Evolutionary conservation across 2,797 vertebrate genomes (phyloP), one percentile per base, ranked within the genome.

Genomic region (Sebastes iracundus): DNA sequence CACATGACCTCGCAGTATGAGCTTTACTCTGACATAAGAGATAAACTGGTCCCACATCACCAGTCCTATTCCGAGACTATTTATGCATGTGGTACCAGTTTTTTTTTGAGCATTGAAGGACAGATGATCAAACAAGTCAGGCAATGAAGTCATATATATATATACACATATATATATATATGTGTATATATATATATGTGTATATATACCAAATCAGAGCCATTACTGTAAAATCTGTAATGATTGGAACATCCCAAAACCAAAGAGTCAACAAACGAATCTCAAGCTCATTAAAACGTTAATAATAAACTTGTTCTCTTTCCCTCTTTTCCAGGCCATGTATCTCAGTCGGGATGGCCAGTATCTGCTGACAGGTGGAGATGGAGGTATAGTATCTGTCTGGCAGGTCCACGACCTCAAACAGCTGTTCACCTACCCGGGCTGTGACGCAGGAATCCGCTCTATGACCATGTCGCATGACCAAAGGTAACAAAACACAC

Each of bases 391-490:
- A 5, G 93, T 99, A 53, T 96, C 96, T 58, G 96, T 99, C 22
- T 97, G 98, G 97, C 97, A 97, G 93, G 95, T 97, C 83, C 97
- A 97, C 59, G 91, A 98, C 93, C 95, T 99, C 89, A 97, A 97
- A 79, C 94, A 95, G 88, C 97, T 99, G 69, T 99, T 99, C 88
- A 94, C 97, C 49, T 99, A 99, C 82, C 99, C 99, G 0, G 98
- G 97, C 53, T 99, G 99, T 4, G 99, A 99, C 16, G 98, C 99
- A 9, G 97, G 98, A 2, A 97, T 99, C 93, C 97, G 98, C 77
- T 97, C 98, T 62, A 99, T 99, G 97, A 97, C 97, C 69, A 95
- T 99, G 85, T 98, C 98, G 0, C 96, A 97, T 33, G 99, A 99
- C 96, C 99, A 99, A 96, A 98, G 98, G 99, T 99, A 93, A 79